Conservation (phyloP, 2,113 vertebrate species). For the Cebidichthys violaceus region DNA sequence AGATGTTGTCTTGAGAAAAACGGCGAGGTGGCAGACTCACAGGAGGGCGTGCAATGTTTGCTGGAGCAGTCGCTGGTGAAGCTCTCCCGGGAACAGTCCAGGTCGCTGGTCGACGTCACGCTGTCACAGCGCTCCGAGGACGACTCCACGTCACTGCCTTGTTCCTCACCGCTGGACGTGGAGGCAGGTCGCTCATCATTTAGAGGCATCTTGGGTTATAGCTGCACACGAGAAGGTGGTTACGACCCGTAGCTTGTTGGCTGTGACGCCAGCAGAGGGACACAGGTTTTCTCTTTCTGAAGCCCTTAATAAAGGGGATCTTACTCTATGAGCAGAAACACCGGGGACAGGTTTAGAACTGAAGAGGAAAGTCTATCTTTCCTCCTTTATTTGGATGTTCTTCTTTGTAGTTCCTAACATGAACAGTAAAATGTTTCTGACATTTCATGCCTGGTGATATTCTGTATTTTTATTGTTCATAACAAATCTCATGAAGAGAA, state of each 20-base stretch:
- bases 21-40: constrained; percentile 80
- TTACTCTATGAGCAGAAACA: background rate
- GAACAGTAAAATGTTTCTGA: background rate
- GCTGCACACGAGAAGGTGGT: constrained; percentile 38
- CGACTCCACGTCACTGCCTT: constrained; percentile 88
- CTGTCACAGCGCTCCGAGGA: constrained; percentile 87
- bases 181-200: constrained; percentile 84
- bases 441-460: background rate
- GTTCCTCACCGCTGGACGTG: constrained; percentile 85
- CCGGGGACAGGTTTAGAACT: background rate
- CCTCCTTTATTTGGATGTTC: background rate
- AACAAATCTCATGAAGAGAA: background rate
- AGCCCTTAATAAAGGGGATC: background rate
- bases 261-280: background rate
- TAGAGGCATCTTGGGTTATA: constrained; percentile 87
- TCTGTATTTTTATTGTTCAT: background rate
- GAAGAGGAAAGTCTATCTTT: background rate
- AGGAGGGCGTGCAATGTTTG: constrained; percentile 91
- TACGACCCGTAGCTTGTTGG: background rate
- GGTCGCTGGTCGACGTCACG: constrained; percentile 87
- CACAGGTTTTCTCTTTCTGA: background rate
- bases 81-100: constrained; percentile 89
- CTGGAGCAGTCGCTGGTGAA: constrained; percentile 92
- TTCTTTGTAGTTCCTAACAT: background rate
- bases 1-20: background rate